Base-by-base conservation (phyloP, 2,888 invertebrate species). In the Scaptomyza polygonia region DNA sequence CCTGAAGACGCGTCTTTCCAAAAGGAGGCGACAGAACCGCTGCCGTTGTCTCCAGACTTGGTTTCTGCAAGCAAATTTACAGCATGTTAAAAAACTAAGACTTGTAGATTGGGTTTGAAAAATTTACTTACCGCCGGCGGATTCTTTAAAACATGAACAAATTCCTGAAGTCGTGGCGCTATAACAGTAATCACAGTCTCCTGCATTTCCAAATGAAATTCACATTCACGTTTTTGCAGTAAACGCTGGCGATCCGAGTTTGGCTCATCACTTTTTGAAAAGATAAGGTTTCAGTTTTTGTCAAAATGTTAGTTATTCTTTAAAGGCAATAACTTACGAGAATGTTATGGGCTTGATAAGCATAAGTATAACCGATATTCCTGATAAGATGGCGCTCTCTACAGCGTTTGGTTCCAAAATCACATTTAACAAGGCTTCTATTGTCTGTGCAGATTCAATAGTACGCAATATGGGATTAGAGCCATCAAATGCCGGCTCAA, bases 1-100 rank as follows among this genome's bases (percentile, higher is more conserved):
- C 95, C 91, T 97, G 96, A 69, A 97, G 93, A 72, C 97, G 93
- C 45, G 96, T 95, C 90, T 94, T 95, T 64, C 97, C 97, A 86
- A 97, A 93, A 29, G 96, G 96, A 69, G 95, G 95, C 77, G 95
- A 94, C 83, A 96, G 91, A 72, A 94, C 89, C 66, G 96, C 96
- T 77, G 94, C 94, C 72, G 95, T 95, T 77, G 95, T 95, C 84
- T 93, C 93, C 85, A 96, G 94, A 55, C 94, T 91, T 53, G 94
- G 92, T 93, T 95, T 95, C 93, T 91, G 57, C 12, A 69, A 67
- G 32, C 25, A 39, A 25, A 27, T 59, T 16, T 18, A 29, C 32
- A 21, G 6, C 43, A 25, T 11, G 29, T 45, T 29, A 29, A 1
- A 16, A n/a, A 7, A 2, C 3, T n/a, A n/a, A 32, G 8, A 5